Conservation (phyloP, 2,113 vertebrate species). For the Ammodytes marinus region DNA sequence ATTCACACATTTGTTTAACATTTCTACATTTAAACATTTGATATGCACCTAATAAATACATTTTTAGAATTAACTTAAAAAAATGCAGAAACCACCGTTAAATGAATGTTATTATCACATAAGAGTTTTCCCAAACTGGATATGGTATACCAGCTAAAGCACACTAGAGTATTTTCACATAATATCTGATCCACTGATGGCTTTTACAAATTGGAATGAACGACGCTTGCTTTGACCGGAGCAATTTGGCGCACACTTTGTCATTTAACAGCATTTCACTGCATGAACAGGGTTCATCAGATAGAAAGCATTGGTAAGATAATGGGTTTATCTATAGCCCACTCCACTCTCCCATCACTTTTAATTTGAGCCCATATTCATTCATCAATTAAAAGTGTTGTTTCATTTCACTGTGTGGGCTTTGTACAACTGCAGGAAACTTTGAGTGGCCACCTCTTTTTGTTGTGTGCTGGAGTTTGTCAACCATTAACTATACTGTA, state of each 20-base stretch:
- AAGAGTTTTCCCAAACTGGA: conserved; percentile 1
- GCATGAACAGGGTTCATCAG: conserved; percentile 29
- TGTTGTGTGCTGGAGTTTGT: conserved; percentile 3
- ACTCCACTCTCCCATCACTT: background rate
- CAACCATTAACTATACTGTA: background rate
- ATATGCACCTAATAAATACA: too few relatives aligned
- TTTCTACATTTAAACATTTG: background rate
- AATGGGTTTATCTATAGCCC: background rate
- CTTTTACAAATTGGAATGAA: conserved; percentile 60
- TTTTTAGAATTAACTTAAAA: too few relatives aligned
- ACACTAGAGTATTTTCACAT: conserved; percentile 32
- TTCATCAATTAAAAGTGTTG: background rate
- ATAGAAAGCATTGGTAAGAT: background rate
- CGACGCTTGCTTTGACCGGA: conserved; percentile 17
- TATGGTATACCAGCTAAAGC: conserved; percentile 51
- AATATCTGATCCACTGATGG: conserved; percentile 57
- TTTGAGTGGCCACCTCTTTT: background rate
- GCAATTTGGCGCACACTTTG: conserved; percentile 46
- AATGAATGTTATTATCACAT: too few relatives aligned
- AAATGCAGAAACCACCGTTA: too few relatives aligned
- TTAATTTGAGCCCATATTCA: background rate
- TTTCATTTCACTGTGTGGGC: background rate
- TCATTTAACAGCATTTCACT: conserved; percentile 48
- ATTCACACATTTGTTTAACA: conserved; percentile 19
- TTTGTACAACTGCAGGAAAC: background rate